phyloP scores from a whole-genome alignment of 2,113 vertebrate genomes.

The Emydocephalus ijimae region DNA sequence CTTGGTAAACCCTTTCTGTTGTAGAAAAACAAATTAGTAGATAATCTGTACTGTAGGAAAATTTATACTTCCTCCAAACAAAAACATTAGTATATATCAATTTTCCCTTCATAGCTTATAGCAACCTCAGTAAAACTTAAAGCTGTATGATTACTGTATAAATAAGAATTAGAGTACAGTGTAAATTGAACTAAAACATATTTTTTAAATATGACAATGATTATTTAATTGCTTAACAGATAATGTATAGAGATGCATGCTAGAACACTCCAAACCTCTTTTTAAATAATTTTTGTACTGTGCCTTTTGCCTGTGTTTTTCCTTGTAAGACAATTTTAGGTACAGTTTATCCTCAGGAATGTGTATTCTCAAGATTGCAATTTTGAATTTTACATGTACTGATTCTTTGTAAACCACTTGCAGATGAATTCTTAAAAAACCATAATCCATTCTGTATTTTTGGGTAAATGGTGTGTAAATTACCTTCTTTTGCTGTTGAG shows the following conservation, averaged over 20 bases:
- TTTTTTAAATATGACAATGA: neutral
- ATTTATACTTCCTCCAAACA: neutral
- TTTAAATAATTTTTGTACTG: neutral
- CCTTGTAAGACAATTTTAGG: neutral
- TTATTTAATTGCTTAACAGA: neutral
- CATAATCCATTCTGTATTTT: neutral
- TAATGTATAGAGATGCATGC: neutral
- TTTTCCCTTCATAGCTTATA: neutral
- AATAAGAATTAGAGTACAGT: neutral
- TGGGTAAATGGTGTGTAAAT: neutral
- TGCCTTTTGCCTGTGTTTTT: neutral
- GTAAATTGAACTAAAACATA: neutral
- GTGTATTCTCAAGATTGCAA: neutral
- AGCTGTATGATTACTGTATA: neutral
- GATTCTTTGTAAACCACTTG: neutral
- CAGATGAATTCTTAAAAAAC: neutral
- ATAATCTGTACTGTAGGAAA: neutral
- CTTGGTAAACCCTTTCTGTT: neutral
- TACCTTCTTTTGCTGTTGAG: neutral
- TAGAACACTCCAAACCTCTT: neutral
- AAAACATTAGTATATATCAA: neutral
- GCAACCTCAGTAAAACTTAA: neutral
- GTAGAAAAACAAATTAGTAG: neutral
- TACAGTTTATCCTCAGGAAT: neutral
- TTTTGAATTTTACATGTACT: neutral